phyloP scores from a whole-genome alignment of 1,140 invertebrate genomes.

The Ericerus pela region DNA sequence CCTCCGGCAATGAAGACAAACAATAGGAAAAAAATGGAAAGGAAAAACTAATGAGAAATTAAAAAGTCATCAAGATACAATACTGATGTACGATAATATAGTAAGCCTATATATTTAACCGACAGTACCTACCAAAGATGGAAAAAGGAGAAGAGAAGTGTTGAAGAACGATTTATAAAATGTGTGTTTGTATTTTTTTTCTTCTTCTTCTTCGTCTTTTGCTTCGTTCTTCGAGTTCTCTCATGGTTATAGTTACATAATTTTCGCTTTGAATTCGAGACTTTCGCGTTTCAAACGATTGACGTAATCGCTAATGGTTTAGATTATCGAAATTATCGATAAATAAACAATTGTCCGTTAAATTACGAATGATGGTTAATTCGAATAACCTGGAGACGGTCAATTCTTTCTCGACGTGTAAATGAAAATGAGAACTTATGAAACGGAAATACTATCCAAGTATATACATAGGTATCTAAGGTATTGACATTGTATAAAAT shows the following conservation, averaged over 20 bases:
- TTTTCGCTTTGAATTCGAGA: no score
- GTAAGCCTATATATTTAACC: no score
- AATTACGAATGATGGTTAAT: not conserved
- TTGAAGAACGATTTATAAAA: no score
- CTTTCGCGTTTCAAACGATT: not conserved
- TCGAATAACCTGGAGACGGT: not conserved
- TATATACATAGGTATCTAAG: not conserved
- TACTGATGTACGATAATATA: no score
- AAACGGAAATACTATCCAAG: not conserved
- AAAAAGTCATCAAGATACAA: conserved; percentile 9
- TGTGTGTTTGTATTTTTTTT: no score
- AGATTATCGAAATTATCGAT: not conserved
- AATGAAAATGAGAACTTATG: not conserved
- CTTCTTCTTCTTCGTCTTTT: no score
- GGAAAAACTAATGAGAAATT: not conserved
- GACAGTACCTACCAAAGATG: no score
- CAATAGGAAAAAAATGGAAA: no score
- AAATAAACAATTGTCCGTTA: conserved; percentile 7
- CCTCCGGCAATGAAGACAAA: no score
- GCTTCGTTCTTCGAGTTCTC: no score
- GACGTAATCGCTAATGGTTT: conserved; percentile 5
- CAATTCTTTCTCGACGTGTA: not conserved
- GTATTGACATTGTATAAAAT: not conserved
- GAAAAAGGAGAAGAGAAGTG: no score
- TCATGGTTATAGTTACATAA: no score